Evolutionary conservation across 2,113 vertebrate species (phyloP).

Genomic region (Halichoerus grypus): DNA sequence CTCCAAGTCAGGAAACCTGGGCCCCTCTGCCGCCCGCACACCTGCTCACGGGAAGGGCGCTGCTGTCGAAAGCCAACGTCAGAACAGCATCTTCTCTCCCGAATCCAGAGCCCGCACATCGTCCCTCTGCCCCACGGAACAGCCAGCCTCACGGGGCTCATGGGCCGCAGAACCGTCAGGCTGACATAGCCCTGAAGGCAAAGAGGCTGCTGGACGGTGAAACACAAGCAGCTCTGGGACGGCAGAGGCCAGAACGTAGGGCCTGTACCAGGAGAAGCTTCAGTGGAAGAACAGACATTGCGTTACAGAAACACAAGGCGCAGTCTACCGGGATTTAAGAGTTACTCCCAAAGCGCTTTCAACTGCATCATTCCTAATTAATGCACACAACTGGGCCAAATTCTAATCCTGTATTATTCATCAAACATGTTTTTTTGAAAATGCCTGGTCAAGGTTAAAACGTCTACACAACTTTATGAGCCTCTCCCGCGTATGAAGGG

Average conservation of each 20-base stretch:
- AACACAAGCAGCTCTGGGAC: background rate
- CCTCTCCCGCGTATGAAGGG: background rate
- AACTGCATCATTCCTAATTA: slow-evolving; percentile 61
- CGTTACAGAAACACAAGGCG: slow-evolving; percentile 32
- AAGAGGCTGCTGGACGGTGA: background rate
- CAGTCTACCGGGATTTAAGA: slow-evolving; percentile 52
- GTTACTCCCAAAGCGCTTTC: slow-evolving; percentile 71
- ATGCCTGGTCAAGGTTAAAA: slow-evolving; percentile 31
- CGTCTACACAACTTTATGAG: background rate
- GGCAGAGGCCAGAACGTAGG: background rate
- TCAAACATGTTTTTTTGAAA: background rate
- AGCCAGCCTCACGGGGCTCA: fast-evolving
- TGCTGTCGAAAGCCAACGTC: background rate
- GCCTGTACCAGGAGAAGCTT: background rate
- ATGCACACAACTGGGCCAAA: slow-evolving; percentile 38
- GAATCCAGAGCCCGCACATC: background rate
- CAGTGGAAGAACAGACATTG: slow-evolving; percentile 33
- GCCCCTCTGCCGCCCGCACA: background rate
- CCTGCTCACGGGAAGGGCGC: background rate
- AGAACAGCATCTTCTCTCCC: background rate
- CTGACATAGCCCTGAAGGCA: background rate
- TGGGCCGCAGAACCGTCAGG: background rate
- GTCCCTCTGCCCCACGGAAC: fast-evolving
- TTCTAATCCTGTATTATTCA: background rate
- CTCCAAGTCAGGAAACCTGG: too few species aligned